A percentile compares a stretch with the other conserved stretches of the same genome.
phyloP scores from a whole-genome alignment of 2,113 vertebrate species.

The Nothoprocta pentlandii region DNA sequence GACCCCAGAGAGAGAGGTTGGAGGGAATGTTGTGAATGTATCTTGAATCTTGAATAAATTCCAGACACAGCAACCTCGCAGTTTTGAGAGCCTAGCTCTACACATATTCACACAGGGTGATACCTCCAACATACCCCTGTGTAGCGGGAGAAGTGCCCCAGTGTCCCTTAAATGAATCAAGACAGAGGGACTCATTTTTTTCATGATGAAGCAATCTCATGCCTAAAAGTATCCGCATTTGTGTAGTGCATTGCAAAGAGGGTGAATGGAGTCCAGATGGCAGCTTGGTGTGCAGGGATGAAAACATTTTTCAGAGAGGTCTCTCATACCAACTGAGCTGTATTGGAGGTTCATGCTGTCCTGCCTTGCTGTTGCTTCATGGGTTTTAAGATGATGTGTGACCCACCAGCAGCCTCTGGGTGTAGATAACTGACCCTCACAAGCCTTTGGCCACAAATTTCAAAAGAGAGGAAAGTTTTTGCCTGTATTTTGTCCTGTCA shows the following conservation, averaged over 20 bases:
- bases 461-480: neutral
- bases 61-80: neutral
- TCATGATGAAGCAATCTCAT: neutral
- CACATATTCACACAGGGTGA: neutral
- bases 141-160: neutral
- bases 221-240: neutral
- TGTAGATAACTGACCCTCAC: neutral
- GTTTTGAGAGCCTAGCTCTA: neutral
- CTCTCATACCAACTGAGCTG: neutral
- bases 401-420: neutral
- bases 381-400: neutral
- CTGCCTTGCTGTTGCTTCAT: neutral
- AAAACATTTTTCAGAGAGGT: neutral
- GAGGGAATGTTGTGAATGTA: neutral
- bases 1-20: neutral
- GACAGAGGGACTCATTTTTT: neutral
- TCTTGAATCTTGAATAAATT: neutral
- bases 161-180: neutral
- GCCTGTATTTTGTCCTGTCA: neutral
- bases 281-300: neutral
- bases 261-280: slow-evolving; percentile 43
- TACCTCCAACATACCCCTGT: neutral
- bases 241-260: neutral
- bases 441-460: neutral
- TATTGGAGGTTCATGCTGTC: neutral